These are phyloP conservation scores for Listronotus bonariensis DNA, from an alignment of 1,140 invertebrate species.

Conservation along the genomic window DNA sequence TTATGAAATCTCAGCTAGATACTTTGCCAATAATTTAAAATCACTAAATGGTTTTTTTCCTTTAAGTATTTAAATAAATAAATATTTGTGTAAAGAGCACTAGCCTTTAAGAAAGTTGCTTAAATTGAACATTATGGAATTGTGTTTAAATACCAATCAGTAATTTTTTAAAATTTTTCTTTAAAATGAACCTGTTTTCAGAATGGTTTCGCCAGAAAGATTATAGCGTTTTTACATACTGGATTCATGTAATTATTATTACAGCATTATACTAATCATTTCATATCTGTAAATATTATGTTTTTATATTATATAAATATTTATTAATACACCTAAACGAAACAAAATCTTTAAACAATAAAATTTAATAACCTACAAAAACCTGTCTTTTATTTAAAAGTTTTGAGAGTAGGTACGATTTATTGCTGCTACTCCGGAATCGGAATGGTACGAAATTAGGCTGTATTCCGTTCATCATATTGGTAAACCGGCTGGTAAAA, in stretches of 20 bases:
- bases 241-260: constrained; percentile 17
- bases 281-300: constrained; percentile 56
- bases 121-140: constrained; percentile 30
- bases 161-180: constrained; percentile 2
- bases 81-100: constrained; percentile 39
- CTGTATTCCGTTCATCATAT: too few relatives aligned
- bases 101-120: constrained; percentile 36
- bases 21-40: constrained; percentile 32
- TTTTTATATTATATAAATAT: constrained; percentile 56
- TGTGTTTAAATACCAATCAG: constrained; percentile 10
- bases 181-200: neutral
- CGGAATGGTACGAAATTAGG: too few relatives aligned
- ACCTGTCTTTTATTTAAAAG: too few relatives aligned
- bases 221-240: constrained; percentile 11
- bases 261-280: constrained; percentile 48
- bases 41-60: constrained; percentile 35
- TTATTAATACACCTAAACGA: constrained; percentile 54
- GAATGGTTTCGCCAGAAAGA: neutral
- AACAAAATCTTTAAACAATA: constrained; percentile 49
- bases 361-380: constrained; percentile 48
- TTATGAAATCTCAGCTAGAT: constrained; percentile 12
- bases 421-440: too few relatives aligned
- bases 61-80: constrained; percentile 42
- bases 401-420: too few relatives aligned
- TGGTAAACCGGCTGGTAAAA: too few relatives aligned